Conservation (phyloP, 2,797 vertebrate genomes). For the Etheostoma nigrum region DNA sequence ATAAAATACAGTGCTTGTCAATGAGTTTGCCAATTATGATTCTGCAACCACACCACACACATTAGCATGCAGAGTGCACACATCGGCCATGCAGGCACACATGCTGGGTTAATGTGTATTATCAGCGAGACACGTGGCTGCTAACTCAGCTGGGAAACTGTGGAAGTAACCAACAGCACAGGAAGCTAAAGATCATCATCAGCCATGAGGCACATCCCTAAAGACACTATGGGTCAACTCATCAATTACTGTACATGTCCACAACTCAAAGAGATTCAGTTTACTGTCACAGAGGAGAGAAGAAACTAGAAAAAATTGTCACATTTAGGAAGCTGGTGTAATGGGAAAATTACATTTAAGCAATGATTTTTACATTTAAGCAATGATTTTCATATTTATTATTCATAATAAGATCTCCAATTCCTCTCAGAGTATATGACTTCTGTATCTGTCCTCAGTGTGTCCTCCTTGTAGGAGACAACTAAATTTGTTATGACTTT, state of each 20-base stretch:
- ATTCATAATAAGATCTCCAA: too few relatives aligned
- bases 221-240: background rate
- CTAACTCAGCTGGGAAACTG: conserved; percentile 38
- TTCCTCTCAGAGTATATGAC: too few relatives aligned
- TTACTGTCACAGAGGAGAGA: too few relatives aligned
- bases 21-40: conserved; percentile 32
- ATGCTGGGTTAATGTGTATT: conserved; percentile 43
- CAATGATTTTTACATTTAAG: too few relatives aligned
- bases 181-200: conserved; percentile 7
- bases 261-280: too few relatives aligned
- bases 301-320: too few relatives aligned
- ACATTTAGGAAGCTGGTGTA: too few relatives aligned
- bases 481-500: too few relatives aligned
- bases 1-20: conserved; percentile 36
- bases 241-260: background rate
- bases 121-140: conserved; percentile 32
- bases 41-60: conserved; percentile 37
- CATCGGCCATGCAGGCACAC: conserved; percentile 30
- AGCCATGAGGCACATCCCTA: background rate
- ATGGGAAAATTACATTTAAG: too few relatives aligned
- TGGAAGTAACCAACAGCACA: conserved; percentile 55
- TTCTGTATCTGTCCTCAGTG: too few relatives aligned
- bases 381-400: too few relatives aligned
- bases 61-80: conserved; percentile 41
- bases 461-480: too few relatives aligned